phyloP scores from a whole-genome alignment of 1,140 invertebrate genomes.

The Drosophila nigrodunni region DNA sequence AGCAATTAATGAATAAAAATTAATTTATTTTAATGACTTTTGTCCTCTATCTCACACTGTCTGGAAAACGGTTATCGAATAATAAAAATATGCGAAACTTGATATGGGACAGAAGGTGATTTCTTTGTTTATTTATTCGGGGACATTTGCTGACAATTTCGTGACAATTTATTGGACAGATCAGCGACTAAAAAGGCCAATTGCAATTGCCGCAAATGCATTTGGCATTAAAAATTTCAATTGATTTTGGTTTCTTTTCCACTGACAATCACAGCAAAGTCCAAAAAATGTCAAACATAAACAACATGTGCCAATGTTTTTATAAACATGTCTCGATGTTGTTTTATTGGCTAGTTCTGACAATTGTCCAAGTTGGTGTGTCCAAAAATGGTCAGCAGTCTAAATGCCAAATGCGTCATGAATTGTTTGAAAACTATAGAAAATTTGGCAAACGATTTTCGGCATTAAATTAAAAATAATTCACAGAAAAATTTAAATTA shows the following conservation, averaged over 20 bases:
- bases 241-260: constrained; percentile 8
- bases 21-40: constrained; percentile 57
- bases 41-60: constrained; percentile 32
- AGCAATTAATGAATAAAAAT: constrained; percentile 70
- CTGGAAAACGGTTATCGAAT: constrained; percentile 4
- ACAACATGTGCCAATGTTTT: constrained; percentile 46
- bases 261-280: constrained; percentile 46
- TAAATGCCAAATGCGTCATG: constrained; percentile 69
- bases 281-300: constrained; percentile 32
- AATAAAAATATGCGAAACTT: constrained; percentile 22
- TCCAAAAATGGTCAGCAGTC: constrained; percentile 68
- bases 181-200: constrained; percentile 75
- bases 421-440: constrained; percentile 38
- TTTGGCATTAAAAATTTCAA: constrained; percentile 37
- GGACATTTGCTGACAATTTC: constrained; percentile 31
- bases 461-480: constrained; percentile 1
- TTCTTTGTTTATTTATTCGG: background rate
- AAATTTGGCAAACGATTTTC: constrained; percentile 3
- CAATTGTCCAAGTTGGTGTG: constrained; percentile 55
- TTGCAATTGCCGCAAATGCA: constrained; percentile 38
- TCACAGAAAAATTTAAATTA: too few relatives aligned
- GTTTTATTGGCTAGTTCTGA: constrained; percentile 66
- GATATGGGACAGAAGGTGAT: constrained; percentile 1
- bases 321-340: constrained; percentile 28
- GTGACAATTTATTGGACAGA: constrained; percentile 75